Conservation (phyloP, 2,888 invertebrate genomes). For the Luperina testacea region DNA sequence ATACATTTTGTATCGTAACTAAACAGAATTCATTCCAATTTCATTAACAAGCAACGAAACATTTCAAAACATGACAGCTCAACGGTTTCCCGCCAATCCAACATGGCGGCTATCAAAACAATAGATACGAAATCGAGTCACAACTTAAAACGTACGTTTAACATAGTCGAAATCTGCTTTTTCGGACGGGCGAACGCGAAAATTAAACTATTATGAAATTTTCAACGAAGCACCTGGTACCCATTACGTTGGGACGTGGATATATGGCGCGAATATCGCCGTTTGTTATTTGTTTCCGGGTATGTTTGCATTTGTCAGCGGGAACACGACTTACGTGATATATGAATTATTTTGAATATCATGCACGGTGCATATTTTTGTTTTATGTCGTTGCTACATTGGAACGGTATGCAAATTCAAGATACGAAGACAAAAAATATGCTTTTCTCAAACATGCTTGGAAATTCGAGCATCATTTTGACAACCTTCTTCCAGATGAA, state of each 20-base stretch:
- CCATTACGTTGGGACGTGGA: conserved; percentile 68
- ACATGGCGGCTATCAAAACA: conserved; percentile 44
- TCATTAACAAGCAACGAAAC: conserved; percentile 17
- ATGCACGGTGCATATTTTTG: conserved; percentile 27
- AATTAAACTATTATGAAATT: conserved; percentile 76
- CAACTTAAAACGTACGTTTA: conserved; percentile 58
- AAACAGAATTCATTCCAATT: conserved; percentile 2
- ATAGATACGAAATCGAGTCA: conserved; percentile 48
- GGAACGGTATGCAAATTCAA: conserved; percentile 1
- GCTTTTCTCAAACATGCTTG: neutral
- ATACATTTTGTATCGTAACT: neutral
- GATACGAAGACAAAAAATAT: neutral
- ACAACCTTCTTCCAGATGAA: neutral
- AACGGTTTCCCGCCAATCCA: conserved; percentile 25
- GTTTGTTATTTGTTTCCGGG: conserved; percentile 72
- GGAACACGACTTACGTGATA: conserved; percentile 64
- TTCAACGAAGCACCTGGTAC: conserved; percentile 73
- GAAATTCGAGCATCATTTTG: neutral
- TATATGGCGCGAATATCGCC: conserved; percentile 74
- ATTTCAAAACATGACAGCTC: conserved; percentile 40
- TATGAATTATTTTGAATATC: conserved; percentile 59
- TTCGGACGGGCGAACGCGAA: conserved; percentile 63
- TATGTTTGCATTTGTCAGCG: conserved; percentile 73
- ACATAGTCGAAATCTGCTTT: conserved; percentile 62
- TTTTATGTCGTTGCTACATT: neutral